These are phyloP conservation scores for Acanthiza pusilla DNA, from an alignment of 2,797 vertebrate species.

Conservation along the genomic window DNA sequence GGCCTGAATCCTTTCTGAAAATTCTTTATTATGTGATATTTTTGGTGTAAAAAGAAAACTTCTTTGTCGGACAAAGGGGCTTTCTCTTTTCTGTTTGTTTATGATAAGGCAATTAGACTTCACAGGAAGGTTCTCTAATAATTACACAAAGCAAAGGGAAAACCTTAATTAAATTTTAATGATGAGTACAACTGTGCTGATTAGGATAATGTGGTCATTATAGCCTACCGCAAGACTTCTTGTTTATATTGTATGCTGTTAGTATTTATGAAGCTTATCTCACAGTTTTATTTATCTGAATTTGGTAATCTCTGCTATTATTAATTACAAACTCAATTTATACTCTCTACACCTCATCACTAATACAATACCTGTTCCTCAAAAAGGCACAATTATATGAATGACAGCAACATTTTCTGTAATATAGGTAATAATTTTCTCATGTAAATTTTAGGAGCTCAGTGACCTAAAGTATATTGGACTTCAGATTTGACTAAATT, in stretches of 20 bases:
- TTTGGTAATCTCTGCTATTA: not conserved
- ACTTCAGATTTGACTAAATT: not conserved
- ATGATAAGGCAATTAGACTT: slow-evolving; percentile 43
- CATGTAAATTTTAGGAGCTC: not conserved
- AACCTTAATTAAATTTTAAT: slow-evolving; percentile 39
- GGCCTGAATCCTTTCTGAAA: not conserved
- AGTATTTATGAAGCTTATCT: not conserved
- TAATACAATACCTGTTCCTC: not conserved
- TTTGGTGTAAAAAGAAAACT: not conserved
- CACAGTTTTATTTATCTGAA: not conserved
- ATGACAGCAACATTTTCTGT: not conserved
- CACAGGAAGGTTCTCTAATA: slow-evolving; percentile 22
- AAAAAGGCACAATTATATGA: not conserved
- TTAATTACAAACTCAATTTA: not conserved
- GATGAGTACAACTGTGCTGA: not conserved
- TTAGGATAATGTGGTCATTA: slow-evolving; percentile 29
- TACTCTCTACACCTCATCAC: not conserved
- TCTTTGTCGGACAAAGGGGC: not conserved
- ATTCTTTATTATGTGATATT: not conserved
- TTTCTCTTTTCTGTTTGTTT: not conserved
- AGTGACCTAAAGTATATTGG: not conserved
- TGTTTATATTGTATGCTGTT: not conserved
- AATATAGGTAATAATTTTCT: not conserved
- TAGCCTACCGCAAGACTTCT: not conserved
- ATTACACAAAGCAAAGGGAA: slow-evolving; percentile 1